Evolutionary conservation across 2,888 invertebrate species (phyloP).

Genomic region (Allophyes oxyacanthae): DNA sequence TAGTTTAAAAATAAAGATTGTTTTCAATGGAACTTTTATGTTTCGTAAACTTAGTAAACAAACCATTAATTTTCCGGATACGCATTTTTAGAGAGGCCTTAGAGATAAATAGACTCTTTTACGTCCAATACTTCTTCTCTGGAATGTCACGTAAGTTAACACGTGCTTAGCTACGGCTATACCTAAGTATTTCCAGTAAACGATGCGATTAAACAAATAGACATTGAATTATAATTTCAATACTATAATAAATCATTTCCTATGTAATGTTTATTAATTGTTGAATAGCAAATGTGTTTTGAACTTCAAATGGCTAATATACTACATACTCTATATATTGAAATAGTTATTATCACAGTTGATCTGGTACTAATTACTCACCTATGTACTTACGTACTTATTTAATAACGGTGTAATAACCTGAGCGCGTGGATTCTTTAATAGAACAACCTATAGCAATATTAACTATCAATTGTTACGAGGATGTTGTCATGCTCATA

Average conservation of each 20-base stretch:
- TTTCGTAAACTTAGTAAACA: conserved; percentile 7
- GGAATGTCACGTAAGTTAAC: no score
- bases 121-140: no score
- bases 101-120: neutral
- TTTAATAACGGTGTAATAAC: neutral
- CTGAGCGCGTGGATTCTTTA: conserved; percentile 12
- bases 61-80: neutral
- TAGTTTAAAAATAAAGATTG: neutral
- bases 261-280: conserved; percentile 19
- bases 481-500: no score
- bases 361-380: conserved; percentile 1
- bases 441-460: neutral
- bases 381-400: conserved; percentile 1
- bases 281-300: conserved; percentile 23
- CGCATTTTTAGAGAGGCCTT: no score
- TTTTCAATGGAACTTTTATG: conserved; percentile 1
- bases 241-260: conserved; percentile 26
- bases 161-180: conserved; percentile 4
- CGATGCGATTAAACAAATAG: conserved; percentile 18
- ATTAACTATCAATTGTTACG: no score
- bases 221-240: conserved; percentile 16
- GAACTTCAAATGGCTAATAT: conserved; percentile 22
- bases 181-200: conserved; percentile 22
- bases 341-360: conserved; percentile 6
- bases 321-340: conserved; percentile 16